Evolutionary conservation across 1,140 invertebrate genomes (phyloP).

Genomic region (Plectrocnemia conspersa): DNA sequence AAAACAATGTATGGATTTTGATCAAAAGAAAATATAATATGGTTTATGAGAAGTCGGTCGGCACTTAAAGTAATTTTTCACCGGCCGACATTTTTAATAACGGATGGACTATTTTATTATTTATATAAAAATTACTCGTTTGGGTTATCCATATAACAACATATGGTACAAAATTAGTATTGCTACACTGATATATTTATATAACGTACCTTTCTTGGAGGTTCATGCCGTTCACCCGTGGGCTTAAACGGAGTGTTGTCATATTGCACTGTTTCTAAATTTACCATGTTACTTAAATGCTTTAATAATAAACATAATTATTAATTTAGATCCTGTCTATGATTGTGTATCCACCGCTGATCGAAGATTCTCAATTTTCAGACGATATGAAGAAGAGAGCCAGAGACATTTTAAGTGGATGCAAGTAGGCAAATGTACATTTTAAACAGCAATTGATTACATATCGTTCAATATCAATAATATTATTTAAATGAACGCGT

Average conservation of each 20-base stretch:
- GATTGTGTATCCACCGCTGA: constrained; percentile 68
- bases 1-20: too few relatives aligned
- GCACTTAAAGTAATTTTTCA: too few relatives aligned
- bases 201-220: neutral
- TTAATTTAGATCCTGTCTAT: constrained; percentile 64
- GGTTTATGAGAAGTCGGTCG: too few relatives aligned
- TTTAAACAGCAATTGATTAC: neutral
- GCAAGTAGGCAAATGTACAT: constrained; percentile 50
- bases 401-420: constrained; percentile 65
- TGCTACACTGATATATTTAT: neutral
- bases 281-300: neutral
- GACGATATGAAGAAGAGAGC: constrained; percentile 79
- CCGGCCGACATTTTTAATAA: too few relatives aligned
- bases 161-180: neutral
- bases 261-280: neutral
- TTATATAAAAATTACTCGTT: too few relatives aligned
- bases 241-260: too few relatives aligned
- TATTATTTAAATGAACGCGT: neutral
- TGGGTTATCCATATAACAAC: too few relatives aligned
- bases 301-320: neutral
- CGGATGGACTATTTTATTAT: too few relatives aligned
- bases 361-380: constrained; percentile 68
- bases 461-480: neutral
- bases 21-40: too few relatives aligned
- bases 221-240: too few relatives aligned